These are phyloP conservation scores for Arizona elegans DNA, from an alignment of 2,113 vertebrate species.

Conservation along the genomic window DNA sequence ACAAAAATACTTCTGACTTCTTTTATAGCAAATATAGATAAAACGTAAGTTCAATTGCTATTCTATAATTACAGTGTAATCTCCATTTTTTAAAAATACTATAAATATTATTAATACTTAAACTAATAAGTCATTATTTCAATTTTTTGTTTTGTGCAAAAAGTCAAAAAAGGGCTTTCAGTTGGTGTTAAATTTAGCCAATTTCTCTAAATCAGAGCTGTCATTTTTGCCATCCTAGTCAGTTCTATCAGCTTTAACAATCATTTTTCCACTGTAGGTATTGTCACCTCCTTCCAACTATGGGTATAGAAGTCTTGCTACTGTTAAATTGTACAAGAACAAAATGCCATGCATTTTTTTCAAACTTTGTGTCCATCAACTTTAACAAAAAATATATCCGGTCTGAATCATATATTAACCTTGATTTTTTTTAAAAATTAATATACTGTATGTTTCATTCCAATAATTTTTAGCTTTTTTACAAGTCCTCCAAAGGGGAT, in stretches of 20 bases:
- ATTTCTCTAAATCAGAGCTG: not conserved
- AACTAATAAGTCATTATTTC: not conserved
- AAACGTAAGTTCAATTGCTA: not conserved
- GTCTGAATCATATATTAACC: not conserved
- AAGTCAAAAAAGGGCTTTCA: not conserved
- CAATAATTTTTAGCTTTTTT: not conserved
- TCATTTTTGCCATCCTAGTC: not conserved
- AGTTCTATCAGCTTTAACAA: not conserved
- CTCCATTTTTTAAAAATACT: not conserved
- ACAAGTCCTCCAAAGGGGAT: not conserved
- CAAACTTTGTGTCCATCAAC: not conserved
- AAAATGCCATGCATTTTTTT: not conserved
- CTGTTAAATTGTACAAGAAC: not conserved
- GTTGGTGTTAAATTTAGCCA: not conserved
- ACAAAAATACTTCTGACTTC: not conserved
- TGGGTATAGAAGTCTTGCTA: not conserved
- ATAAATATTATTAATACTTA: not conserved
- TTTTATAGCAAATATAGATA: not conserved
- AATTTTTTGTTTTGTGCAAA: not conserved
- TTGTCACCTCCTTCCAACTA: not conserved
- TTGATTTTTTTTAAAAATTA: not conserved
- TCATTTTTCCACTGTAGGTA: not conserved
- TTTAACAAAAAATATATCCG: not conserved
- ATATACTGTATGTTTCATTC: not conserved
- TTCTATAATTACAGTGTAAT: not conserved